Evolutionary conservation across 2,797 vertebrate species (phyloP).

Genomic region (Cyprinodon diabolis): DNA sequence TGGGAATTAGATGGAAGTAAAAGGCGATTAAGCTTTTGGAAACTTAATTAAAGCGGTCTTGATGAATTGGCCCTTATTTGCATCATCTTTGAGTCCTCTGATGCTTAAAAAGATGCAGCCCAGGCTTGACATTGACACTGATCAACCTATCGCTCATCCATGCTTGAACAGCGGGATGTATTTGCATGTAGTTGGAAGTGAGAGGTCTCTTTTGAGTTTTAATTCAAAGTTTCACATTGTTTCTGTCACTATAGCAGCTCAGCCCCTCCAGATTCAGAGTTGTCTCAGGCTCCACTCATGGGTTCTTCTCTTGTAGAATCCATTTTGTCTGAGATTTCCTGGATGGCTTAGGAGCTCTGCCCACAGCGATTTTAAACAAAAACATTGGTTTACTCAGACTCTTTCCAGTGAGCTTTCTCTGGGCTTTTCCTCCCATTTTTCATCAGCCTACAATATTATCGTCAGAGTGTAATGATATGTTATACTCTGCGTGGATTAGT

Average conservation of each 20-base stretch:
- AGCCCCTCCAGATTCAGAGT: slow-evolving; percentile 6
- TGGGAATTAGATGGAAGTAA: background rate
- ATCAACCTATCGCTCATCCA: background rate
- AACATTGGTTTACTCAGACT: slow-evolving; percentile 38
- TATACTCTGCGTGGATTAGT: slow-evolving; percentile 62
- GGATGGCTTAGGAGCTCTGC: slow-evolving; percentile 26
- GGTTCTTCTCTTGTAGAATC: slow-evolving; percentile 29
- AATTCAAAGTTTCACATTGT: slow-evolving; percentile 11
- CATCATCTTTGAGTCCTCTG: slow-evolving; percentile 9
- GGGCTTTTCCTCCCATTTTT: slow-evolving; percentile 17
- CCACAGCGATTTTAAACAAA: slow-evolving; percentile 26
- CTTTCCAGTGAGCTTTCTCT: slow-evolving; percentile 32
- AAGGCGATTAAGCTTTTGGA: slow-evolving; percentile 1
- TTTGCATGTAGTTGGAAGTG: background rate
- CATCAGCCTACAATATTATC: slow-evolving; percentile 46
- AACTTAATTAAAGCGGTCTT: slow-evolving; percentile 1
- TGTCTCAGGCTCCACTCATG: slow-evolving; percentile 15
- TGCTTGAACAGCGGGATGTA: background rate
- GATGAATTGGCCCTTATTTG: slow-evolving; percentile 3
- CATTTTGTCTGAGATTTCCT: slow-evolving; percentile 55
- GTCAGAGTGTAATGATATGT: slow-evolving; percentile 68
- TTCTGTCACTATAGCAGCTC: background rate
- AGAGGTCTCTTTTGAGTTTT: background rate
- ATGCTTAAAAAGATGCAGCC: slow-evolving; percentile 1
- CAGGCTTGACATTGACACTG: background rate